Evolutionary conservation across 2,797 vertebrate species (phyloP).

Genomic region (Ctenosaura bakeri): DNA sequence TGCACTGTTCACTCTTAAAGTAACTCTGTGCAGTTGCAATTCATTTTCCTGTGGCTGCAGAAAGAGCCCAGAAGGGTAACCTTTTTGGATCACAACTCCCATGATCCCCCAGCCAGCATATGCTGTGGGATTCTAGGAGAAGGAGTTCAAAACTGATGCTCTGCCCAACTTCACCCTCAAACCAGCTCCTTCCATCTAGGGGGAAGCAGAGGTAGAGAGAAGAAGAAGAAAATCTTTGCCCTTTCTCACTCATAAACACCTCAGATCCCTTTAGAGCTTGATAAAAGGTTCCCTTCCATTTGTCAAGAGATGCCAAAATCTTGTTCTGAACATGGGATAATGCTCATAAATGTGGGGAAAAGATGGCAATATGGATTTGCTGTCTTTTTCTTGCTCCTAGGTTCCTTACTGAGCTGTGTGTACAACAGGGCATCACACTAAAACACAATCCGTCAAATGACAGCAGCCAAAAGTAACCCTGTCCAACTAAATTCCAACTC

Average conservation of each 20-base stretch:
- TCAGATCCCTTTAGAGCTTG: background rate
- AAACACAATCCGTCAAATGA: background rate
- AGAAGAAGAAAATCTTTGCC: background rate
- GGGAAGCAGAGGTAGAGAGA: background rate
- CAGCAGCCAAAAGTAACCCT: too few species aligned
- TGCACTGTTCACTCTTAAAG: background rate
- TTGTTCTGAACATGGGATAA: background rate
- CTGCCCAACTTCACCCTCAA: background rate
- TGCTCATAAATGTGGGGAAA: background rate
- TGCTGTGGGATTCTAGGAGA: too few species aligned
- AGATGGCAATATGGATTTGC: too few species aligned
- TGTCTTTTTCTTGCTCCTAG: background rate
- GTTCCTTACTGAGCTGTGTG: background rate
- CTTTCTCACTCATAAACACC: background rate
- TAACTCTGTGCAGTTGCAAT: background rate
- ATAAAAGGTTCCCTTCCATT: slow-evolving; percentile 1
- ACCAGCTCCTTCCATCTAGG: background rate
- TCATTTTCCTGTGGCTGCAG: background rate
- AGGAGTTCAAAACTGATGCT: too few species aligned
- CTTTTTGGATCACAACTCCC: too few species aligned
- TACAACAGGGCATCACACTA: background rate
- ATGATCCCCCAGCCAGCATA: too few species aligned
- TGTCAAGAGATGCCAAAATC: background rate
- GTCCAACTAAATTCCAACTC: too few species aligned
- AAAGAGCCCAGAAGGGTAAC: too few species aligned